Evolutionary conservation across 2,888 invertebrate species (phyloP).

Genomic region (Plemyria rubiginata): DNA sequence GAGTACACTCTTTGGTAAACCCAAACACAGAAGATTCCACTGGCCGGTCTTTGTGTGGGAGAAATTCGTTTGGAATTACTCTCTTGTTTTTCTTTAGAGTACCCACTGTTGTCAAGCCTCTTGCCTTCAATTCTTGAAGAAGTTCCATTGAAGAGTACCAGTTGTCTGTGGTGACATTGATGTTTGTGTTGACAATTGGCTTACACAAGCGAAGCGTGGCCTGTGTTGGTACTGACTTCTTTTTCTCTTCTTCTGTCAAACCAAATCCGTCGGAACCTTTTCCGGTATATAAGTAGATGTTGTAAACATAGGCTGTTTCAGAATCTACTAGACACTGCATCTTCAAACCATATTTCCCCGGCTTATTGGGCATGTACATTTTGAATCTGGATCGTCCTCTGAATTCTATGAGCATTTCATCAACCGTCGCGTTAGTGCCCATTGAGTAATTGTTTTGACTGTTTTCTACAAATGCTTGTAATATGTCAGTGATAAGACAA

Average conservation of each 20-base stretch:
- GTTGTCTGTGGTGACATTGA: constrained; percentile 33
- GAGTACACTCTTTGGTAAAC: constrained; percentile 30
- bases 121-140: constrained; percentile 26
- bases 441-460: constrained; percentile 13
- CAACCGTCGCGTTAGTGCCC: constrained; percentile 8
- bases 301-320: constrained; percentile 18
- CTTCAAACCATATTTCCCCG: constrained; percentile 25
- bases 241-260: constrained; percentile 32
- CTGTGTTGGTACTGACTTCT: constrained; percentile 32
- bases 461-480: constrained; percentile 10
- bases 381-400: constrained; percentile 23
- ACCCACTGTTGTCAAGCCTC: constrained; percentile 25
- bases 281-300: constrained; percentile 13
- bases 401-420: constrained; percentile 27
- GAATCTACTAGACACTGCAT: constrained; percentile 19
- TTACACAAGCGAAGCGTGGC: constrained; percentile 28
- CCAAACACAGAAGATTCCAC: constrained; percentile 23
- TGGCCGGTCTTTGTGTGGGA: constrained; percentile 13
- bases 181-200: constrained; percentile 31
- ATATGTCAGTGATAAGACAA: constrained; percentile 10
- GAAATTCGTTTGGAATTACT: constrained; percentile 29
- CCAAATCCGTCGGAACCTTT: constrained; percentile 14
- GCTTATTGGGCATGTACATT: constrained; percentile 30
- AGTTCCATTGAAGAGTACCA: constrained; percentile 33
- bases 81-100: constrained; percentile 27